Evolutionary conservation across 2,113 vertebrate species (phyloP).

Genomic region (Notothenia rossii): DNA sequence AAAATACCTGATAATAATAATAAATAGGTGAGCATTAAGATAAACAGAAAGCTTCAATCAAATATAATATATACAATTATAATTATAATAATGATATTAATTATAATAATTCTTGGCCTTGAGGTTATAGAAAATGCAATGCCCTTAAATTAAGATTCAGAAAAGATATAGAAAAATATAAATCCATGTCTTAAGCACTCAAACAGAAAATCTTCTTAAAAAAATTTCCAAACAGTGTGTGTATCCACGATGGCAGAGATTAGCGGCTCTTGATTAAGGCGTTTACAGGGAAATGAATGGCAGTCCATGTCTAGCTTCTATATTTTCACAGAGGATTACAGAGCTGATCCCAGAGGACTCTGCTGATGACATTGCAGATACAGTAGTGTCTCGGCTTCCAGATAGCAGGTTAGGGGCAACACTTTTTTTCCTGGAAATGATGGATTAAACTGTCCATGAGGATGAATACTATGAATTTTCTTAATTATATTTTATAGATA

Average conservation of each 20-base stretch:
- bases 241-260: background rate
- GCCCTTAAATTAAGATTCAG: too few relatives aligned
- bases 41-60: too few relatives aligned
- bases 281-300: constrained; percentile 44
- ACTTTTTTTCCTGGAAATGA: constrained; percentile 1
- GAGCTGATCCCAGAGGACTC: constrained; percentile 24
- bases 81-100: too few relatives aligned
- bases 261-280: constrained; percentile 38
- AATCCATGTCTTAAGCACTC: constrained; percentile 4
- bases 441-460: constrained; percentile 23
- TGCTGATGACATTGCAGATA: constrained; percentile 62
- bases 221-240: constrained; percentile 34
- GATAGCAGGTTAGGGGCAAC: background rate
- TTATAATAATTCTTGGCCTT: background rate
- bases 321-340: constrained; percentile 56
- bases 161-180: background rate
- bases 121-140: background rate
- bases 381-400: background rate
- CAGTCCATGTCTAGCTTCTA: constrained; percentile 25
- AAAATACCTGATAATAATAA: background rate
- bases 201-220: constrained; percentile 19
- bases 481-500: background rate
- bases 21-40: too few relatives aligned
- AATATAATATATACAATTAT: too few relatives aligned
- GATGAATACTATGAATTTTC: constrained; percentile 22